Base-by-base conservation (phyloP, 2,888 invertebrate species). In the Calameuta filiformis region DNA sequence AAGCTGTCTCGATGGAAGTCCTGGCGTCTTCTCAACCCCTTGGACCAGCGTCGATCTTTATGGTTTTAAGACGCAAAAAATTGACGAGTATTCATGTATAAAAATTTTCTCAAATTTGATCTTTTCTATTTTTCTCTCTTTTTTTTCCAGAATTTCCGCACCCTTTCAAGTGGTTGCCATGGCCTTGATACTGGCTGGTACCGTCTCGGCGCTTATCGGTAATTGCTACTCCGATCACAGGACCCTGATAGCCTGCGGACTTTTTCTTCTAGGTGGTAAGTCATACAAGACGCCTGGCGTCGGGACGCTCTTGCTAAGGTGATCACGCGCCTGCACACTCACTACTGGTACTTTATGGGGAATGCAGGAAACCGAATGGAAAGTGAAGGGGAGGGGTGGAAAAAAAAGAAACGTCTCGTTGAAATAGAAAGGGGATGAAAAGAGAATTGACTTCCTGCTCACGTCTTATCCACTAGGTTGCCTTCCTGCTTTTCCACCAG, bases 221-320 rank as follows among this genome's bases (percentile, higher is more conserved):
- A 94, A 94, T 85, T 94, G 94, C 90, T 93, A 93, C 88, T 93
- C 92, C 83, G 94, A 94, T 92, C 93, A 93, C 90, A 93, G 94
- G 87, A 94, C 94, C 75, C 92, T 94, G 75, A 91, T 94, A 75
- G 94, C 94, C 73, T 94, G 94, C 86, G 94, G 94, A 83, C 91
- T 94, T 79, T 94, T 93, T 89, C 94, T 94, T 74, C 91, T 94
- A 68, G 93, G 93, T 83, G 94, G 94, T 94, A 88, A 93, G 93
- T 92, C 15, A 34, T n/a, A 11, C 23, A 1, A 6, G 56, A 56
- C 56, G 56, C 56, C 9, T 6, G 56, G 56, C 56, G 56, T 56
- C 56, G 56, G 56, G 56, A 56, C 56, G 56, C 56, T 56, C 56
- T 23, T 23, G 23, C 23, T 56, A 56, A 56, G 9, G 56, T 56